These are phyloP conservation scores for Brotula barbata DNA, from an alignment of 2,797 vertebrate species.

Conservation along the genomic window DNA sequence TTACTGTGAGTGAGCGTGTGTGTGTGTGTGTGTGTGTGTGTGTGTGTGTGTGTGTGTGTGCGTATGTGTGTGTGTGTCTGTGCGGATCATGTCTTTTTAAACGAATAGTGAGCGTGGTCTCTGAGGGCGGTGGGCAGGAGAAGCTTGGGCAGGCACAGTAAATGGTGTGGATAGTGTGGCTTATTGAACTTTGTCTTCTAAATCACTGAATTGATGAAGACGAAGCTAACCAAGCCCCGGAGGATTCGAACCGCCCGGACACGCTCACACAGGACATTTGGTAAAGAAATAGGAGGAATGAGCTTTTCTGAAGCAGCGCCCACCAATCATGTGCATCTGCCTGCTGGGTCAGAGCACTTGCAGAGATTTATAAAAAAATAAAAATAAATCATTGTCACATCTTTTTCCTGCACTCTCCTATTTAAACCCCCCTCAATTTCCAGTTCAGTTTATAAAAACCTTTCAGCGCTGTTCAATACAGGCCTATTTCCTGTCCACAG, in stretches of 20 bases:
- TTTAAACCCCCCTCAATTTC: slow-evolving; percentile 22
- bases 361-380: slow-evolving; percentile 27
- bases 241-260: slow-evolving; percentile 38
- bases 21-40: too few relatives aligned
- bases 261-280: slow-evolving; percentile 26
- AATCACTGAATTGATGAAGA: slow-evolving; percentile 36
- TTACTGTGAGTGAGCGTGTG: too few relatives aligned
- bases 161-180: slow-evolving; percentile 36
- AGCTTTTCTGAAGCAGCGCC: slow-evolving; percentile 39
- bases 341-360: slow-evolving; percentile 46
- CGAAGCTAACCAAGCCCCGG: slow-evolving; percentile 32
- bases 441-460: slow-evolving; percentile 37
- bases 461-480: slow-evolving; percentile 30
- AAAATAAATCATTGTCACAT: slow-evolving; percentile 20
- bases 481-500: slow-evolving; percentile 16
- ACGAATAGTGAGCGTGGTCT: slow-evolving; percentile 8
- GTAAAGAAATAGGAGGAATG: slow-evolving; percentile 23
- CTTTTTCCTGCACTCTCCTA: slow-evolving; percentile 22
- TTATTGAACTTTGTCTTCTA: slow-evolving; percentile 39
- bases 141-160: slow-evolving; percentile 29
- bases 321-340: slow-evolving; percentile 30
- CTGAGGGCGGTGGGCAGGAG: slow-evolving; percentile 9
- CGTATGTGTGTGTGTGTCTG: too few relatives aligned
- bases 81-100: slow-evolving; percentile 6
- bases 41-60: too few relatives aligned